phyloP scores from a whole-genome alignment of 2,113 vertebrate species.

The Penelope pileata region DNA sequence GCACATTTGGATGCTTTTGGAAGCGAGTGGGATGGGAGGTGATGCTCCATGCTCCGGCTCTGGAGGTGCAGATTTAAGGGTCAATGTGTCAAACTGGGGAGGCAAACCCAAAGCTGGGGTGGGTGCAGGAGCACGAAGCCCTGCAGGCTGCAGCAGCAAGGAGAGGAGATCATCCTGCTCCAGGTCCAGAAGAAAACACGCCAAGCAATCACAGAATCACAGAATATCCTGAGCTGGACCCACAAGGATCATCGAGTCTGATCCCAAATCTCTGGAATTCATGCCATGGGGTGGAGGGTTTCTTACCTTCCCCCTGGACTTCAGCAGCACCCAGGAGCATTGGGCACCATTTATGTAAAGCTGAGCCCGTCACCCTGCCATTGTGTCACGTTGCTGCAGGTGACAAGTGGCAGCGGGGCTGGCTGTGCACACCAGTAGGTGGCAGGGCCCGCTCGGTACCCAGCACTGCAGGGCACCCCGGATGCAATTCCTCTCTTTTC shows the following conservation, averaged over 20 bases:
- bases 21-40: neutral
- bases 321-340: neutral
- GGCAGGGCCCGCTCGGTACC: constrained; percentile 1
- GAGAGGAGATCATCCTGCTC: neutral
- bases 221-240: neutral
- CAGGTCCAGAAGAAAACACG: neutral
- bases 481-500: neutral
- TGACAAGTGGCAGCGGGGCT: neutral
- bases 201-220: neutral
- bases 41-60: neutral
- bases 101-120: neutral
- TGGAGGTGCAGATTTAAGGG: neutral
- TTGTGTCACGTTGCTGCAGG: neutral
- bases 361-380: neutral
- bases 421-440: neutral
- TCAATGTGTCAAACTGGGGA: too few species aligned
- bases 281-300: neutral
- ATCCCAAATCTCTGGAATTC: neutral
- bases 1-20: neutral
- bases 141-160: neutral
- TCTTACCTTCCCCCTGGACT: fast-evolving
- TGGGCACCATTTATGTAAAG: neutral
- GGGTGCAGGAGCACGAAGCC: neutral
- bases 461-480: fast-evolving
- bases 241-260: too few species aligned